Base-by-base conservation (phyloP, 2,113 vertebrate genomes). In the Alligator mississippiensis region DNA sequence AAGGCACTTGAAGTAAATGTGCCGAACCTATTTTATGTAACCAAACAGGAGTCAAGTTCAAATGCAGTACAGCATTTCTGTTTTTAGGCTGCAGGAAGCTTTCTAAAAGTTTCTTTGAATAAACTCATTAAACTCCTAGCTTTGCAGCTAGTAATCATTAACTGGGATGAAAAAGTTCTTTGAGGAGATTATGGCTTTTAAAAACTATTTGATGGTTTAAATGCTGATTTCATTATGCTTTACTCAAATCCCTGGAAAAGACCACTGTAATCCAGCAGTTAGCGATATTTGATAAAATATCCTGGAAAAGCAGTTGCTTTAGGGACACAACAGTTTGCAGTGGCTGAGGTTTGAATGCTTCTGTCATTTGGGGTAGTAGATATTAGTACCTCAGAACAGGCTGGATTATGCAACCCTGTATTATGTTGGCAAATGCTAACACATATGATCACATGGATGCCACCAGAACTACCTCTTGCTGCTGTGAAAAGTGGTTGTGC, bases 151-250 rank as follows among this genome's bases (percentile, higher is more conserved):
- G 76, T 77, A 84, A 85, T 76, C 84, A 92, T 95, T 95, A 95
- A 89, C 54, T 2, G 61, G 84, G 84, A 72, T 85, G 54, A 87
- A 94, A 86, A 63, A 3, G 18, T 75, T 90, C 88, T 94, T 92
- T 87, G 89, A 93, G 92, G 28, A 92, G 93, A 96, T 97, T 96
- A 97, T n/a, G 80, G 66, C 80, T 90, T 86, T 93, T 88, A 5
- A 93, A 93, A 89, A 90, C 74, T 58, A 61, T 87, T 94, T 89
- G 85, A 64, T 28, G 61, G 63, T 91, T 92, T 68, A 80, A 96
- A 83, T 80, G 13, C 54, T 66, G 75, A 77, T 81, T 96, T 95
- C 72, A 95, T 90, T 88, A 89, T 79, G 91, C 54, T 94, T 94
- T 96, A 96, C 96, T 95, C 28, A 2, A 83, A 77, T 57, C 62